phyloP scores from a whole-genome alignment of 2,797 vertebrate species.

The Ctenopoma multispine region DNA sequence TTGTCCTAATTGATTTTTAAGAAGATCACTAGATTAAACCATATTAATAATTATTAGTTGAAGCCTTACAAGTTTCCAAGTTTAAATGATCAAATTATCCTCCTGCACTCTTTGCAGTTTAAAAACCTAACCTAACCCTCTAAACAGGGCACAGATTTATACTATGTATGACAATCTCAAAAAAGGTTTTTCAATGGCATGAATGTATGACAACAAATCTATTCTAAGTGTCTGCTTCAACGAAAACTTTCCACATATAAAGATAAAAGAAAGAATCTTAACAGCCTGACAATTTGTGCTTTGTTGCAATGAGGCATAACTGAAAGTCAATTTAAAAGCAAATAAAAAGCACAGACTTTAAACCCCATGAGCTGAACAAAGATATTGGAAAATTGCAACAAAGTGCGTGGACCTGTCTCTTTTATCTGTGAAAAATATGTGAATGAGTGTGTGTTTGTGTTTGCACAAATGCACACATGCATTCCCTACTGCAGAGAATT shows the following conservation, averaged over 20 bases:
- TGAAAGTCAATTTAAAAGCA: conserved; percentile 13
- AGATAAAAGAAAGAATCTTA: neutral
- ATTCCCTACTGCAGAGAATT: conserved; percentile 53
- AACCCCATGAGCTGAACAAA: conserved; percentile 20
- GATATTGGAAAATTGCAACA: conserved; percentile 30
- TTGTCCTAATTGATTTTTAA: too few relatives aligned
- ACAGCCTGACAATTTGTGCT: neutral
- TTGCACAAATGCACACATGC: conserved; percentile 19
- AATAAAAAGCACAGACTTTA: conserved; percentile 7
- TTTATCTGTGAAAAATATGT: neutral
- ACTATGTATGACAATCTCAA: too few relatives aligned
- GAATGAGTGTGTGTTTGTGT: neutral
- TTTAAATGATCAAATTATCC: neutral
- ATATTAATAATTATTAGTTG: neutral
- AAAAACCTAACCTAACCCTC: too few relatives aligned
- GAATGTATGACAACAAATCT: neutral
- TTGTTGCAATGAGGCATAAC: neutral
- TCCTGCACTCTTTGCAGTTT: neutral
- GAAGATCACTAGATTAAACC: too few relatives aligned
- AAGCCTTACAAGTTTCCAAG: too few relatives aligned
- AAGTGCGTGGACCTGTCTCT: conserved; percentile 4
- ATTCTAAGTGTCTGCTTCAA: neutral
- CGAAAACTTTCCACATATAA: neutral
- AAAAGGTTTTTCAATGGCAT: too few relatives aligned
- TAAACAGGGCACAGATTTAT: neutral